Evolutionary conservation across 2,888 invertebrate genomes (phyloP), one percentile per base, ranked within the genome.

Genomic region (Mamestra brassicae): DNA sequence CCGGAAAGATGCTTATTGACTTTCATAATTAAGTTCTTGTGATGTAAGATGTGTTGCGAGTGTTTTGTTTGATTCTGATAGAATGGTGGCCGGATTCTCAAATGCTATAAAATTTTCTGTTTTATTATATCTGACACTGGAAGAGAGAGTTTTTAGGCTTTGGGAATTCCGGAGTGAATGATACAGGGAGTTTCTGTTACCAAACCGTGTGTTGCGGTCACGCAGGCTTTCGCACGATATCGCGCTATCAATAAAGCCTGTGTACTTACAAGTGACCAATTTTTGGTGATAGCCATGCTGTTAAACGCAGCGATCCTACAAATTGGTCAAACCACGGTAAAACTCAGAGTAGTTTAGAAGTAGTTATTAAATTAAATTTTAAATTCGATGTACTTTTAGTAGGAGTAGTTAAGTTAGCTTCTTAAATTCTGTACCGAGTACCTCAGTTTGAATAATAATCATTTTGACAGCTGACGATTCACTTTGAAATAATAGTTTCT

Each of bases 1-100:
- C 85, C 64, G 64, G 61, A 70, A 82, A 64, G 55, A 79, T 67
- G 74, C 80, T 83, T 83, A 72, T 74, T 80, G 75, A 74, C 80
- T 79, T 86, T 79, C 68, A 17, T 84, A 86, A 80, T 68, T 78
- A 86, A 71, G 70, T 73, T 83, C 0, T 65, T 62, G 72, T 78
- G 60, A 64, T 65, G 45, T 83, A 69, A 74, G 60, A 61, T 83
- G 71, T 71, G 65, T 83, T 78, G 65, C 73, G 72, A 79, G 57
- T 66, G 61, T 70, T 80, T 65, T n/a, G 34, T 65, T 58, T 60
- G 45, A 62, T 58, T 66, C 54, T 42, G 17, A 47, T 78, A 50
- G 50, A 81, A 57, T 74, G 17, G 26, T 45, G 15, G 13, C 36
- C 45, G 63, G 42, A 52, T 62, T 75, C 76, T 75, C 42, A 45